A percentile compares a stretch with the other conserved stretches of the same genome.
Conservation (phyloP, 1,140 invertebrate species). For the Penaeus japonicus region DNA sequence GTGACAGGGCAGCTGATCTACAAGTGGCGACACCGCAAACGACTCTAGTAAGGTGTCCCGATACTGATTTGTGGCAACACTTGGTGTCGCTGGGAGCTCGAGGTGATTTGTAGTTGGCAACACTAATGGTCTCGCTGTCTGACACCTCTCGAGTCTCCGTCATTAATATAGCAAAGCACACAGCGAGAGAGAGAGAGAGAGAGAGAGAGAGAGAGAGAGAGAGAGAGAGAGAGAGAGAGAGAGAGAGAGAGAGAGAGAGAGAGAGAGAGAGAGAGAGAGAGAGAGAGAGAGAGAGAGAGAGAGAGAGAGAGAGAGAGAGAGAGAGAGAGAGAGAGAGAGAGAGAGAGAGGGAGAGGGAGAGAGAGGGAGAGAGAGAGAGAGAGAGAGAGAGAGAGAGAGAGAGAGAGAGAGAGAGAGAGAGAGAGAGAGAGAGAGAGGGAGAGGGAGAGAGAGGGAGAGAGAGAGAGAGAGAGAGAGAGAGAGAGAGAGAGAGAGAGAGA, state of each 20-base stretch:
- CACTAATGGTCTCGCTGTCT: too few species aligned
- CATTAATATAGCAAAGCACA: too few species aligned
- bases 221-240: background rate
- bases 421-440: background rate
- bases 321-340: background rate
- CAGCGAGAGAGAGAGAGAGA: background rate
- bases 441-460: background rate
- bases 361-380: background rate
- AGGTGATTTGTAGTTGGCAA: too few species aligned
- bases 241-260: background rate
- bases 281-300: background rate
- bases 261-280: background rate
- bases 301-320: background rate
- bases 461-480: background rate
- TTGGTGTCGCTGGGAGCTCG: too few species aligned
- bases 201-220: background rate
- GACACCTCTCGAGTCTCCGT: too few species aligned
- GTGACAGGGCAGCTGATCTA: too few species aligned
- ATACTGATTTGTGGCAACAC: too few species aligned
- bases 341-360: background rate
- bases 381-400: background rate
- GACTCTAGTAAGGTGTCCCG: too few species aligned
- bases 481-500: background rate
- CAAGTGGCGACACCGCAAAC: too few species aligned
- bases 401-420: background rate